A percentile compares a stretch with the other conserved stretches of the same genome.
These are phyloP conservation scores for Harmothoe impar DNA, from an alignment of 2,888 invertebrate genomes.

Conservation along the genomic window DNA sequence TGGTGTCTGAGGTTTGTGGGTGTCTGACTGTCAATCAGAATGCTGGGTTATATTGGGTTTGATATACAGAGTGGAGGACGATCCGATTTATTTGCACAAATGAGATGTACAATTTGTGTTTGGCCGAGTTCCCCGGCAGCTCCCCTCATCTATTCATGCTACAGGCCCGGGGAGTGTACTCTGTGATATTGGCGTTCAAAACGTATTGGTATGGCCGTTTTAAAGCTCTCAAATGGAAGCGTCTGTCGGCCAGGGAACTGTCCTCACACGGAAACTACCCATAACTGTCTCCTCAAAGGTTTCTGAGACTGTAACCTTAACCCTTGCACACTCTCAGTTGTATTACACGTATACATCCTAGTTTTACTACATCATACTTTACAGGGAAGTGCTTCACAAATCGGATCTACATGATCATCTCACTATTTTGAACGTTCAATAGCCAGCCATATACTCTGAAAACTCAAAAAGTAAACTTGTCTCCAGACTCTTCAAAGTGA, in stretches of 20 bases:
- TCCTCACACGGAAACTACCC: not conserved
- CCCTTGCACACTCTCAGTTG: not conserved
- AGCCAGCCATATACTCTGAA: too few relatives aligned
- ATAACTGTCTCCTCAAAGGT: not conserved
- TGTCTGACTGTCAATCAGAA: slow-evolving; percentile 7
- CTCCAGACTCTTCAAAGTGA: too few relatives aligned
- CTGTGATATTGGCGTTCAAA: not conserved
- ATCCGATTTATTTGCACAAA: slow-evolving; percentile 38
- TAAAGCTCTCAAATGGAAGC: not conserved
- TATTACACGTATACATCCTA: not conserved
- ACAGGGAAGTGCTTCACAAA: too few relatives aligned
- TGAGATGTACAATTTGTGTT: not conserved
- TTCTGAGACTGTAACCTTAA: not conserved
- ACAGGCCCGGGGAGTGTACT: not conserved
- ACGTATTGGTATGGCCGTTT: not conserved
- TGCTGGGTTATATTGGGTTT: slow-evolving; percentile 25
- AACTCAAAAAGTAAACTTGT: too few relatives aligned
- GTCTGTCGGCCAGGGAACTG: not conserved
- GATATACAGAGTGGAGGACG: not conserved
- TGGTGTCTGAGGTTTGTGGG: not conserved
- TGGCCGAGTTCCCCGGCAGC: not conserved
- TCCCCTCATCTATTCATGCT: too few relatives aligned
- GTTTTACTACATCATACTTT: too few relatives aligned
- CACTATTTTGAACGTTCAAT: too few relatives aligned
- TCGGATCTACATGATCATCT: too few relatives aligned